A percentile compares a stretch with the other conserved stretches of the same genome.
Conservation (phyloP, 2,888 invertebrate genomes). For the Drosophila maculinotata region DNA sequence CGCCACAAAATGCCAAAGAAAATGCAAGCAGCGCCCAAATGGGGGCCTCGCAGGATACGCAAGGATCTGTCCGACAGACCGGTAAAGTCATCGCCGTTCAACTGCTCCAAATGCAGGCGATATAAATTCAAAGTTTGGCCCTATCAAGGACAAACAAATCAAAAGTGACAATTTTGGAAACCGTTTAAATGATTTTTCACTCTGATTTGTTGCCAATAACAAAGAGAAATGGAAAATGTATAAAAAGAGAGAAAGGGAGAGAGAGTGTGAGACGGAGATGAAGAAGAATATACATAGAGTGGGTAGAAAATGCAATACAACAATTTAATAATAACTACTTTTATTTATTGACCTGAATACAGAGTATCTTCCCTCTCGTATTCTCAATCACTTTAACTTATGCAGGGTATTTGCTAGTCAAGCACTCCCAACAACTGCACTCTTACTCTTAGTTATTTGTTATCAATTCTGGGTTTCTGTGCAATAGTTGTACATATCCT, state of each 20-base stretch:
- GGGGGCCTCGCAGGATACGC: constrained; percentile 34
- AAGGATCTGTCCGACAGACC: constrained; percentile 43
- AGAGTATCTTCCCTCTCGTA: too few relatives aligned
- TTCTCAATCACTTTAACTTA: too few relatives aligned
- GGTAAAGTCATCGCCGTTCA: constrained; percentile 38
- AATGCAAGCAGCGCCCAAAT: constrained; percentile 64
- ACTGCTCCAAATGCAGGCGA: constrained; percentile 35
- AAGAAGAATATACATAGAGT: not conserved
- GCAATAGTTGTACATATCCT: not conserved
- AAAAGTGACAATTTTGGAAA: constrained; percentile 72
- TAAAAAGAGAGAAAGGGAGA: not conserved
- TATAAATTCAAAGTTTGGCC: constrained; percentile 66
- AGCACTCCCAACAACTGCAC: not conserved
- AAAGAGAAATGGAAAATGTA: not conserved
- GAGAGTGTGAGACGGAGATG: not conserved
- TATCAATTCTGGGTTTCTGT: constrained; percentile 8
- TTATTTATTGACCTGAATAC: too few relatives aligned
- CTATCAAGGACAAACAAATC: constrained; percentile 79
- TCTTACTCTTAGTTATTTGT: not conserved
- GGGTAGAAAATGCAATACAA: not conserved
- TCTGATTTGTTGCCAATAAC: constrained; percentile 56
- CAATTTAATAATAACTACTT: constrained; percentile 14
- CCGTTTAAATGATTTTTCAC: constrained; percentile 70
- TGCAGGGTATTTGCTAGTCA: not conserved
- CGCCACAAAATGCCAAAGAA: constrained; percentile 70